Evolutionary conservation across 2,888 invertebrate species (phyloP), one percentile per base, ranked within the genome.

Genomic region (Meteorus colon): DNA sequence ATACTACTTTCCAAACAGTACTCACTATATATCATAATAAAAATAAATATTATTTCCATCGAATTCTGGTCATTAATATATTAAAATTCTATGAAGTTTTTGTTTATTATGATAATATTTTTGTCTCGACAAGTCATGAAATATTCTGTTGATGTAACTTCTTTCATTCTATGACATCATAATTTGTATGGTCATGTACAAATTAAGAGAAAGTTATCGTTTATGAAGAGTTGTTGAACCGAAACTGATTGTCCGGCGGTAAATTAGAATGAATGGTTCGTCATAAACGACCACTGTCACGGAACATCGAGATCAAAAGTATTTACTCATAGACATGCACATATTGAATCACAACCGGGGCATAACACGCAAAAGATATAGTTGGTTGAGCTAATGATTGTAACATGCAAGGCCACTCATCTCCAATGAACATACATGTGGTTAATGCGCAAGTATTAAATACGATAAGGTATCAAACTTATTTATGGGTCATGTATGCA

Each of bases 331-430:
- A 55, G 31, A 69, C 59, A 37, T 31, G 59, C 37, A 70, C 19
- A 34, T 59, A 16, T 45, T 48, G 8, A 41, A 12, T 68, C 68
- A 29, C 45, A 41, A 41, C 45, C 24, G 24, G 1, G 24, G 24
- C 24, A 24, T 24, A 24, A 24, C 24, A 24, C 34, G 34, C 8
- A 8, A 34, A 8, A 34, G 34, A 34, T 34, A 34, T 8, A 34
- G 4, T 34, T 34, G 34, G 8, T 34, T 34, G 34, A 59, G 60
- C 67, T 65, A 60, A 76, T 62, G 75, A 76, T 68, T 45, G 72
- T 62, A 67, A 72, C 72, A 76, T 76, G 72, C 68, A 67, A 76
- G 62, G 76, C 72, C 72, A 76, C 72, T 76, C 76, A 73, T 73
- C 67, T 59, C 45, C 27, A 34, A 2, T 34, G 8, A 34, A 4